phyloP scores from a whole-genome alignment of 2,113 vertebrate genomes.

The Eurystomus gularis region DNA sequence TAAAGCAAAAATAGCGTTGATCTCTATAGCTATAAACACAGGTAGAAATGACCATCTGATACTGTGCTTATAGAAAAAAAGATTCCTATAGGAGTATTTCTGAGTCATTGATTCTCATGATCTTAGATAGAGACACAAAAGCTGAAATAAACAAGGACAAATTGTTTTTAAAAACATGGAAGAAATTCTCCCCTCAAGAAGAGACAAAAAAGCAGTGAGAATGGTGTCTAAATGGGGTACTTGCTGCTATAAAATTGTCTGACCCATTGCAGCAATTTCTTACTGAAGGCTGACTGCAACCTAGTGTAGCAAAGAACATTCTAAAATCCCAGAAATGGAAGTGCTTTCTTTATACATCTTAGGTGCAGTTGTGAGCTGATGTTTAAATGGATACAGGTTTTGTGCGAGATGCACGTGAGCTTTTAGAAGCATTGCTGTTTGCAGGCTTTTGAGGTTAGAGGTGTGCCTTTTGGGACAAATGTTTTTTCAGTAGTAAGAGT shows the following conservation, averaged over 20 bases:
- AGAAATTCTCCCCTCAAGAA: neutral
- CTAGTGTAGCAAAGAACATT: neutral
- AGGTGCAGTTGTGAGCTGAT: neutral
- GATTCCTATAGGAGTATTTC: neutral
- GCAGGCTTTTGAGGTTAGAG: neutral
- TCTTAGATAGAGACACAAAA: neutral
- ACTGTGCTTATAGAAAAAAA: neutral
- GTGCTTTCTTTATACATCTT: neutral
- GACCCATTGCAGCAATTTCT: slow-evolving; percentile 11
- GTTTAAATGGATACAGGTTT: neutral
- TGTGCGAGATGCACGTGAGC: neutral
- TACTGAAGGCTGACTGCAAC: neutral
- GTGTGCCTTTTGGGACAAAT: neutral
- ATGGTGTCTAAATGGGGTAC: neutral
- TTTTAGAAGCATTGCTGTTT: neutral
- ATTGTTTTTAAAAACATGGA: neutral
- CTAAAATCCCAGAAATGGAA: neutral
- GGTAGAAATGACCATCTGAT: neutral
- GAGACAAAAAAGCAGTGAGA: neutral
- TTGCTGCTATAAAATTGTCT: neutral
- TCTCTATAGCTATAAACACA: neutral
- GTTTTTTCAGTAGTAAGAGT: neutral
- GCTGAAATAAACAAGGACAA: neutral
- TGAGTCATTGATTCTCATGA: neutral
- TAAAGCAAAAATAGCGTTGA: neutral